These are phyloP conservation scores for Pegoplata infirma DNA, from an alignment of 2,888 invertebrate species.

Conservation along the genomic window DNA sequence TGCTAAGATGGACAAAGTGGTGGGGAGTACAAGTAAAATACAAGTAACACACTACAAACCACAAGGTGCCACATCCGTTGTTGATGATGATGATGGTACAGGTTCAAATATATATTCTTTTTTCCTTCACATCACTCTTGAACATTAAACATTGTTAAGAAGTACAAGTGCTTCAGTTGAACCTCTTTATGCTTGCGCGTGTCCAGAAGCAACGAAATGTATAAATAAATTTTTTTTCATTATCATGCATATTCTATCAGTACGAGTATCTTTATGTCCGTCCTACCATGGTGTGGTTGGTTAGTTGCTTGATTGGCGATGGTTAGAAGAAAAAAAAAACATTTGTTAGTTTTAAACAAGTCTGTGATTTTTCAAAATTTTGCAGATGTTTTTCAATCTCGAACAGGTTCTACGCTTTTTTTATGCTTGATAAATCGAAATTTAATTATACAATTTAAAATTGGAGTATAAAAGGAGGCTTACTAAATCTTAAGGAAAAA, in stretches of 20 bases:
- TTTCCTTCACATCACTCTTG: background rate
- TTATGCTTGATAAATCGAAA: conserved; percentile 17
- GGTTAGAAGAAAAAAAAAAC: too few relatives aligned
- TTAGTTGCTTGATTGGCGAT: too few relatives aligned
- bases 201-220: conserved; percentile 29
- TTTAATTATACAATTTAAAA: conserved; percentile 31
- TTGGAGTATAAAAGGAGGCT: too few relatives aligned
- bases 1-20: conserved; percentile 23
- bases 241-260: conserved; percentile 26
- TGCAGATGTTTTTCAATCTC: conserved; percentile 43
- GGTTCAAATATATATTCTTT: background rate
- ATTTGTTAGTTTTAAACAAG: too few relatives aligned
- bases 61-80: conserved; percentile 61
- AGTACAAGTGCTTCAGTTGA: conserved; percentile 3
- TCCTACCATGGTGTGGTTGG: too few relatives aligned
- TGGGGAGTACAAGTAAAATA: conserved; percentile 12
- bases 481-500: too few relatives aligned
- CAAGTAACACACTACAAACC: conserved; percentile 37
- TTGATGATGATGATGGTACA: conserved; percentile 35
- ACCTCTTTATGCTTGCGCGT: conserved; percentile 32
- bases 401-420: conserved; percentile 34
- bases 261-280: too few relatives aligned
- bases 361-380: too few relatives aligned
- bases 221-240: conserved; percentile 27
- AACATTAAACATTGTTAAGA: conserved; percentile 18